A percentile compares a stretch with the other conserved stretches of the same genome.
Evolutionary conservation across 2,797 vertebrate species (phyloP).

Genomic region (Oreortyx pictus): DNA sequence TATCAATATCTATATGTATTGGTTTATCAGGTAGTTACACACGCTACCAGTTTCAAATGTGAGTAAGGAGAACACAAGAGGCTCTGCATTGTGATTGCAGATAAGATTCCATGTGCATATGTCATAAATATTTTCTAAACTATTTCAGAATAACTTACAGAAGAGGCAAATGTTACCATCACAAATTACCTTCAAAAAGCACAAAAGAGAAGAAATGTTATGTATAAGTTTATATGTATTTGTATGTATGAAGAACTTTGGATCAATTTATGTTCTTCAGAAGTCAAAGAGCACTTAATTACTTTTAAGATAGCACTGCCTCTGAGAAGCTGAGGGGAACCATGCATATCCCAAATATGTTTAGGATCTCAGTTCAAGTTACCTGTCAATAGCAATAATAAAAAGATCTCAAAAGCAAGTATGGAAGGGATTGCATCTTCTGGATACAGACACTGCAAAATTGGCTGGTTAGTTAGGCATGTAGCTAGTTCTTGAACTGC

Average conservation of each 20-base stretch:
- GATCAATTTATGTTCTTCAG: background rate
- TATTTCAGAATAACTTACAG: background rate
- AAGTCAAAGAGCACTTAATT: background rate
- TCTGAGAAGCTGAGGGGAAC: background rate
- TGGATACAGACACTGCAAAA: background rate
- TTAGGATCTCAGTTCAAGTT: background rate
- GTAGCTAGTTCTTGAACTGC: background rate
- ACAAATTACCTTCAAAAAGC: background rate
- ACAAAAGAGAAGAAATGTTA: background rate
- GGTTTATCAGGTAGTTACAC: background rate
- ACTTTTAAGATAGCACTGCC: background rate
- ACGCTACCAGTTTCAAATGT: background rate
- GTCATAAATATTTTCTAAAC: background rate
- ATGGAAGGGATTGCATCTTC: background rate
- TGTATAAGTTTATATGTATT: background rate
- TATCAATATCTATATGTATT: background rate
- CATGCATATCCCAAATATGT: background rate
- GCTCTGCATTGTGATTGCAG: background rate
- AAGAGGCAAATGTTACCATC: background rate
- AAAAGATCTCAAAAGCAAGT: background rate
- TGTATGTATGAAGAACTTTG: background rate
- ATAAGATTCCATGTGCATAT: background rate
- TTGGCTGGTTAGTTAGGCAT: background rate
- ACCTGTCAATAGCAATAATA: background rate
- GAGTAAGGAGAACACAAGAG: background rate